Conservation (phyloP, 2,113 vertebrate species). For the Aleadryas rufinucha region DNA sequence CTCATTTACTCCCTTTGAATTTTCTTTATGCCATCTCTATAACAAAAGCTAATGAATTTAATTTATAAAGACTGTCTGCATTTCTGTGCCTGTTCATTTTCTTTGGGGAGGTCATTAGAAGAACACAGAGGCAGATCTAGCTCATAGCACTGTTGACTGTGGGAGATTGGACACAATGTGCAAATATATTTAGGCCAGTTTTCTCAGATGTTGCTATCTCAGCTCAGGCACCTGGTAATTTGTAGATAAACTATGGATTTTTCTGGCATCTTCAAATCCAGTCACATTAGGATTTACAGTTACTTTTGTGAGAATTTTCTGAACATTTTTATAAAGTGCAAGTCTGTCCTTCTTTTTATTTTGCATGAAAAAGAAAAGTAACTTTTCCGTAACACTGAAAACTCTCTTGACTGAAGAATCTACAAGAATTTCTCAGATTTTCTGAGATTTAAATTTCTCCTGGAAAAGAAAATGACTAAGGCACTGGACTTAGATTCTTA, state of each 20-base stretch:
- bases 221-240: neutral
- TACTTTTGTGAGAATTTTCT: neutral
- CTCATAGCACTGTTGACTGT: neutral
- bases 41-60: conserved; percentile 24
- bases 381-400: neutral
- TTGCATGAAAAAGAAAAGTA: neutral
- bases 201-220: neutral
- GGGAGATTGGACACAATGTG: neutral
- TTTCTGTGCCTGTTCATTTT: neutral
- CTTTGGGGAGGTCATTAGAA: neutral
- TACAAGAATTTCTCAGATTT: neutral
- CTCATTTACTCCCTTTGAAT: neutral
- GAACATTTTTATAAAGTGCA: neutral
- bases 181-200: neutral
- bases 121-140: neutral
- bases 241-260: neutral
- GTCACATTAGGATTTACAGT: neutral
- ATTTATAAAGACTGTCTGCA: neutral
- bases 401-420: neutral
- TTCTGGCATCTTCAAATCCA: neutral
- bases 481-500: neutral
- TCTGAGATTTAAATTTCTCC: neutral
- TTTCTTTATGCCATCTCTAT: neutral
- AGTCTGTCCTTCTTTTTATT: neutral
- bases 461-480: neutral